Evolutionary conservation across 2,888 invertebrate species (phyloP).

Genomic region (Tholera decimalis): DNA sequence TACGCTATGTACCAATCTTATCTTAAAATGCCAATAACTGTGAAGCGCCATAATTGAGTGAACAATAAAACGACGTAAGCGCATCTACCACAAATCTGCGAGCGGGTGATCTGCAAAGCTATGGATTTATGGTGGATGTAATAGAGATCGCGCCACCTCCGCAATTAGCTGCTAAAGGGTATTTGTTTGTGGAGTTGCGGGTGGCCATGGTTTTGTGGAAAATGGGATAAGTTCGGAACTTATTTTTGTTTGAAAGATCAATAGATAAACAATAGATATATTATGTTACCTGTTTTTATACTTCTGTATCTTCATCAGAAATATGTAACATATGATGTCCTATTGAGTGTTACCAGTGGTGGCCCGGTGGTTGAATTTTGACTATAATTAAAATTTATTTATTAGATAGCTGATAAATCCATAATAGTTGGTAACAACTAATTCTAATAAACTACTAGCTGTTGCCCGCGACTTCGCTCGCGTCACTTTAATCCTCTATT

Average conservation of each 20-base stretch:
- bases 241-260: not conserved
- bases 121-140: slow-evolving; percentile 74
- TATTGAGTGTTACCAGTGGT: no score
- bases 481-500: no score
- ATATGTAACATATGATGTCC: no score
- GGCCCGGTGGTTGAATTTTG: no score
- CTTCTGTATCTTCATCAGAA: no score
- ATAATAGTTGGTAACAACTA: no score
- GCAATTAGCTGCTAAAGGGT: slow-evolving; percentile 88
- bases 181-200: slow-evolving; percentile 78
- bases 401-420: no score
- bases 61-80: slow-evolving; percentile 27
- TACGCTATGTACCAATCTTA: not conserved
- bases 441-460: no score
- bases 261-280: no score
- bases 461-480: no score
- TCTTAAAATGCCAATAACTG: slow-evolving; percentile 29
- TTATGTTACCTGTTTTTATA: no score
- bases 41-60: slow-evolving; percentile 15
- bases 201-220: slow-evolving; percentile 54
- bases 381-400: no score
- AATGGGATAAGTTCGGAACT: slow-evolving; percentile 12
- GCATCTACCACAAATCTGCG: slow-evolving; percentile 59
- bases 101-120: slow-evolving; percentile 68
- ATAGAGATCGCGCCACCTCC: slow-evolving; percentile 81